Evolutionary conservation across 2,888 invertebrate species (phyloP).

Genomic region (Dexiosoma caninum): DNA sequence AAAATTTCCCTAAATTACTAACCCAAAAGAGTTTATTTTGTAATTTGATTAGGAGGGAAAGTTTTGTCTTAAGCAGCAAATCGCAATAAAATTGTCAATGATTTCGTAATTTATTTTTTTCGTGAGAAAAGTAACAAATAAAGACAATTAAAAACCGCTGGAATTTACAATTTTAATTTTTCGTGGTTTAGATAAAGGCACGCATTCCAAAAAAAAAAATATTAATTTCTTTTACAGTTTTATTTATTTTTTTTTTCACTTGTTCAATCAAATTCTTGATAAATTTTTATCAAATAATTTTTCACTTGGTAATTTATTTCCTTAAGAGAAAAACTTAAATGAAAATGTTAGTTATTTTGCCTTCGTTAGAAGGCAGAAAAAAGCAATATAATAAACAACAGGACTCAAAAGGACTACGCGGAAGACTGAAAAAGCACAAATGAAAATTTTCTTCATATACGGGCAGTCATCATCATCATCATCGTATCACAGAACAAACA

Average conservation of each 20-base stretch:
- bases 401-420: slow-evolving; percentile 73
- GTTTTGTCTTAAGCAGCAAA: not conserved
- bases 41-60: not conserved
- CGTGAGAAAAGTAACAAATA: slow-evolving; percentile 26
- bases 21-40: not conserved
- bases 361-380: slow-evolving; percentile 63
- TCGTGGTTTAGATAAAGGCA: slow-evolving; percentile 50
- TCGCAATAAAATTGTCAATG: not conserved
- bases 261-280: not conserved
- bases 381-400: slow-evolving; percentile 67
- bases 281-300: not conserved
- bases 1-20: slow-evolving; percentile 16
- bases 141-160: not conserved
- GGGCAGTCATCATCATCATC: slow-evolving; percentile 14
- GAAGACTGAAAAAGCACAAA: slow-evolving; percentile 70
- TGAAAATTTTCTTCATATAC: slow-evolving; percentile 58
- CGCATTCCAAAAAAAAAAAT: slow-evolving; percentile 58
- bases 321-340: not conserved
- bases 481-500: not conserved
- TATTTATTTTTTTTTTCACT: not conserved
- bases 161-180: slow-evolving; percentile 20
- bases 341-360: slow-evolving; percentile 33
- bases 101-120: slow-evolving; percentile 35
- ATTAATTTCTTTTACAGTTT: slow-evolving; percentile 3
- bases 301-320: slow-evolving; percentile 6